A percentile compares a stretch with the other conserved stretches of the same genome.
Evolutionary conservation across 2,113 vertebrate species (phyloP).

Genomic region (Origma solitaria): DNA sequence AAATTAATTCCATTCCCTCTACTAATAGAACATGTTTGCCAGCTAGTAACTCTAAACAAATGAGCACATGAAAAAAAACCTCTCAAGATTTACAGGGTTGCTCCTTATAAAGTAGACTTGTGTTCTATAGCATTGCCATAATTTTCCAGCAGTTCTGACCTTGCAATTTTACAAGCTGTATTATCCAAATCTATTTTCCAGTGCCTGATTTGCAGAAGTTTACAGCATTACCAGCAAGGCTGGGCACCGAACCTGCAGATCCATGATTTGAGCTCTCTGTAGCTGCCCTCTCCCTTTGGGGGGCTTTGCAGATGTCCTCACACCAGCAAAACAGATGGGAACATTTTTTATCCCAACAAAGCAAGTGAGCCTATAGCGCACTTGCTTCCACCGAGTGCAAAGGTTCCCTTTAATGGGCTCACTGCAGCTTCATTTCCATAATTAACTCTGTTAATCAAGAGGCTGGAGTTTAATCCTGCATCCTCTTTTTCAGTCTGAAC

Average conservation of each 20-base stretch:
- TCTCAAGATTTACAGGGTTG: background rate
- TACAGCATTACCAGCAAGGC: background rate
- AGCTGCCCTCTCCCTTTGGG: background rate
- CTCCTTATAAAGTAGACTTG: background rate
- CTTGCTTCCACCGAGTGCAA: background rate
- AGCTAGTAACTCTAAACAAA: background rate
- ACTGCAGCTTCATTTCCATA: background rate
- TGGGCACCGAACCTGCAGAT: background rate
- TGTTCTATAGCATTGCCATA: background rate
- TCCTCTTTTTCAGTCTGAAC: background rate
- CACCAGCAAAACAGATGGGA: slow-evolving; percentile 21
- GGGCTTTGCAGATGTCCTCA: background rate
- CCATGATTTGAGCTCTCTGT: background rate
- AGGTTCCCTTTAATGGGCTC: slow-evolving; percentile 6
- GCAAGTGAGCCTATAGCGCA: background rate
- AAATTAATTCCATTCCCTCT: background rate
- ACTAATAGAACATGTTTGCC: background rate
- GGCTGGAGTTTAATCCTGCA: background rate
- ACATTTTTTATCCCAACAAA: background rate
- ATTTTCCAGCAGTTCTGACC: background rate
- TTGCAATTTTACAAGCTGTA: background rate
- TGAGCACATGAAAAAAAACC: background rate
- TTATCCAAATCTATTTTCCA: background rate
- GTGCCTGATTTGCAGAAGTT: background rate
- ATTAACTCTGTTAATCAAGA: slow-evolving; percentile 23